A percentile compares a stretch with the other conserved stretches of the same genome.
These are phyloP conservation scores for Ephialtes manifestator DNA, from an alignment of 2,888 invertebrate genomes.

Conservation along the genomic window DNA sequence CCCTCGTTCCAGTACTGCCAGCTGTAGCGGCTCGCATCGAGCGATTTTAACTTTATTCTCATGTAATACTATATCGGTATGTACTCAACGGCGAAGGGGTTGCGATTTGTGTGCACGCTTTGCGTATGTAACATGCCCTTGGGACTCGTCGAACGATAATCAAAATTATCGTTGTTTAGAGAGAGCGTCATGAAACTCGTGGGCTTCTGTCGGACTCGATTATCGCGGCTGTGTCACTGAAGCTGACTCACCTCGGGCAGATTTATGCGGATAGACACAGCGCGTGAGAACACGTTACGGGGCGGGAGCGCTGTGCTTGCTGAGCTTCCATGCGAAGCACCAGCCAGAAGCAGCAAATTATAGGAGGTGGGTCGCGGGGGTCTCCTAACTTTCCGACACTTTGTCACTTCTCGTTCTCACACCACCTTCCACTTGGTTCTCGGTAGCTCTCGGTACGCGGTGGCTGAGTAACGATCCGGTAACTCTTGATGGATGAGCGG, in stretches of 20 bases:
- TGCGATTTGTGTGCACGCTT: conserved; percentile 36
- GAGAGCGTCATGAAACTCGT: conserved; percentile 55
- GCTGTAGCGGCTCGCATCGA: conserved; percentile 36
- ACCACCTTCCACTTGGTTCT: conserved; percentile 21
- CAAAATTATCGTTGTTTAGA: conserved; percentile 66
- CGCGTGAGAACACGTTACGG: conserved; percentile 53
- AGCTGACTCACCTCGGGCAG: conserved; percentile 56
- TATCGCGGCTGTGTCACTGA: conserved; percentile 60
- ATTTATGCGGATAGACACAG: conserved; percentile 63
- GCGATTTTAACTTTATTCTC: conserved; percentile 62
- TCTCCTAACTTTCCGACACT: conserved; percentile 70
- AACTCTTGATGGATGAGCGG: conserved; percentile 64
- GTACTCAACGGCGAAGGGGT: conserved; percentile 27
- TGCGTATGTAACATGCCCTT: conserved; percentile 40
- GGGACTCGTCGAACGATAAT: conserved; percentile 64
- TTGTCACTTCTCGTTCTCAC: conserved; percentile 67
- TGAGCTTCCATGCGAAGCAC: conserved; percentile 43
- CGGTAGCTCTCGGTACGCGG: conserved; percentile 20
- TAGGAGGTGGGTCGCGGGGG: conserved; percentile 61
- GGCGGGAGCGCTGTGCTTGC: conserved; percentile 14
- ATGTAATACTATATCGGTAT: conserved; percentile 21
- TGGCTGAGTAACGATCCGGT: conserved; percentile 59
- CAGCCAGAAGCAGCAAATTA: conserved; percentile 66
- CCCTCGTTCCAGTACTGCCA: conserved; percentile 53
- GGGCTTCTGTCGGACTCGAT: conserved; percentile 62